phyloP scores from a whole-genome alignment of 2,888 invertebrate species.

The Phortica magna region DNA sequence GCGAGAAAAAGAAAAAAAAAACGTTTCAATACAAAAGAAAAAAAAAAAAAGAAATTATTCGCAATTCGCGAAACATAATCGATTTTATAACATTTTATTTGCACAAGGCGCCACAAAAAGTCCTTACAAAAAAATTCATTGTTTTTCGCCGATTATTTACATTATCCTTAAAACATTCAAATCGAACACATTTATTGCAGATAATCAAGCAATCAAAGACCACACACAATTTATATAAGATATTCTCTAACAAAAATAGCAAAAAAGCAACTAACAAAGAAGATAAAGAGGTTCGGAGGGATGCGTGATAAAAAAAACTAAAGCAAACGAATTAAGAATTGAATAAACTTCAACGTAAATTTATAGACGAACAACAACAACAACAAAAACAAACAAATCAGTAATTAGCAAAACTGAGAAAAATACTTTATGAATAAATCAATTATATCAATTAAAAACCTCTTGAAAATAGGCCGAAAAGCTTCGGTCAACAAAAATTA shows the following conservation, averaged over 20 bases:
- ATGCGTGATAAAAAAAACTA: constrained; percentile 73
- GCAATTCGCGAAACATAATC: too few relatives aligned
- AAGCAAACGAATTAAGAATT: constrained; percentile 34
- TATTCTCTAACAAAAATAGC: constrained; percentile 36
- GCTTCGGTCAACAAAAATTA: constrained; percentile 46
- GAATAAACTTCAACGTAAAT: constrained; percentile 11
- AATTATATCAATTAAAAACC: constrained; percentile 39
- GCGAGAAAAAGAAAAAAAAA: not conserved
- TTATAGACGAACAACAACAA: constrained; percentile 34
- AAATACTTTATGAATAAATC: constrained; percentile 43
- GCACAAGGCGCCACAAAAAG: too few relatives aligned
- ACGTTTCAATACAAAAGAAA: not conserved
- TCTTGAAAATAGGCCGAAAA: constrained; percentile 46
- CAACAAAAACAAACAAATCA: constrained; percentile 37
- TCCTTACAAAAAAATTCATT: too few relatives aligned
- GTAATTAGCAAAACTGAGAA: constrained; percentile 39
- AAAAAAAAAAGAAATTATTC: not conserved
- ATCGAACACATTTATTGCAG: too few relatives aligned
- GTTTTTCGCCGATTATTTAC: too few relatives aligned
- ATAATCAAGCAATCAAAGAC: not conserved
- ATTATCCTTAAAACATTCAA: too few relatives aligned
- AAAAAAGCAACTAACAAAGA: constrained; percentile 64
- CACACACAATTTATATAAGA: not conserved
- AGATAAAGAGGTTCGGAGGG: constrained; percentile 70
- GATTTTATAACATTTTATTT: too few relatives aligned